Percentiles rank a stretch among this genome's conserved stretches.
phyloP scores from a whole-genome alignment of 2,113 vertebrate genomes.

The Boulengeromyrus knoepffleri region DNA sequence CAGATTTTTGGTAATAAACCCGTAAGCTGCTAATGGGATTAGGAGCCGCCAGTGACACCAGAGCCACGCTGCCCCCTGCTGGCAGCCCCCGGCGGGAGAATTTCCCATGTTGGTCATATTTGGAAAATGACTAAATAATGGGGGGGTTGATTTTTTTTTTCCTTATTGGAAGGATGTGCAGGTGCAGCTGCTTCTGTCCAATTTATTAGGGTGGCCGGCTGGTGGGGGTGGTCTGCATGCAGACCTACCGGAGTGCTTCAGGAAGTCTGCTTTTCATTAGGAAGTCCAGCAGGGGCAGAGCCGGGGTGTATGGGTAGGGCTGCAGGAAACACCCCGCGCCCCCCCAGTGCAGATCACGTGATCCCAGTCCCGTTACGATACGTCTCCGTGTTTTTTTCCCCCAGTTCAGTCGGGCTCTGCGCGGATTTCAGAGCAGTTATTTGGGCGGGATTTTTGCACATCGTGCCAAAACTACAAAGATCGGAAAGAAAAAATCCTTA shows the following conservation, averaged over 20 bases:
- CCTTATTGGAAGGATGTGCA: background rate
- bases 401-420: background rate
- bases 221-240: background rate
- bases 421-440: background rate
- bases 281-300: background rate
- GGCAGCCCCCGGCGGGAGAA: background rate
- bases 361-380: background rate
- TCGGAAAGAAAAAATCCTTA: background rate
- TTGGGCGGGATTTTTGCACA: background rate
- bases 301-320: background rate
- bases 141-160: background rate
- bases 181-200: background rate
- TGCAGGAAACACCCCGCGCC: background rate
- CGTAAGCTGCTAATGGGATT: background rate
- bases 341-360: background rate
- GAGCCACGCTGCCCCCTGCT: background rate
- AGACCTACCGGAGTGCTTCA: background rate
- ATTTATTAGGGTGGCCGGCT: background rate
- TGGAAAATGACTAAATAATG: background rate
- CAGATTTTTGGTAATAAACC: background rate
- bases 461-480: background rate
- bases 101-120: background rate
- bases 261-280: background rate
- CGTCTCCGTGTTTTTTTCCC: background rate
- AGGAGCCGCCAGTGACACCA: too few relatives aligned